Base-by-base conservation (phyloP, 1,140 invertebrate species). In the Hormaphis cornu region DNA sequence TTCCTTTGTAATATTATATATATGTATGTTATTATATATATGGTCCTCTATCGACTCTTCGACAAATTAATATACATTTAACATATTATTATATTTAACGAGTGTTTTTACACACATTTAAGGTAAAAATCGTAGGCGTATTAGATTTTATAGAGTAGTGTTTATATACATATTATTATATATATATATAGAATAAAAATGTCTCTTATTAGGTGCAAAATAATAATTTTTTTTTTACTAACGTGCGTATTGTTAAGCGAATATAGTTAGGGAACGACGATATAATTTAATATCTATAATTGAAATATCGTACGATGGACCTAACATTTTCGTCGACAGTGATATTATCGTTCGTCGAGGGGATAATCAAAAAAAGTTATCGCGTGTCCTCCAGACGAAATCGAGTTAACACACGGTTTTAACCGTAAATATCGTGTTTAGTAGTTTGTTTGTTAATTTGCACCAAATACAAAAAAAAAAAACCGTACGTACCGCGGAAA, bases 351-450 rank as follows among this genome's bases (percentile, higher is more conserved):
- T 7, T 56, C 30, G 20, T 7, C 9, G 42, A 44, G 40, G 35
- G 44, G 10, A 12, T 30, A 63, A 63, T 46, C 37, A 63, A 66
- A 48, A 48, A 66, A 66, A 50, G 30, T 35, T 50, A 46, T 46
- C 26, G 61, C 50, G 61, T 48, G 61, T 61, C 40, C 40, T 61
- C n/a, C 44, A 66, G 61, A 35, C 18, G 46, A 30, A 66, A n/a
- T 33, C 44, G 35, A 61, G 4, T 46, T 61, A 40, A 37, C 33
- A 22, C 12, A 30, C 48, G 44, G 24, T 66, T 66, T 66, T 66
- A 66, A 66, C 61, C 26, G 35, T 22, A 22, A 66, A 50, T 66
- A 66, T 50, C 61, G 48, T 50, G 50, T 66, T 46, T 66, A 66
- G 18, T 66, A 66, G n/a, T n/a, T n/a, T n/a, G n/a, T n/a, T 48